Conservation (phyloP, 2,113 vertebrate species). For the Echinops telfairi region DNA sequence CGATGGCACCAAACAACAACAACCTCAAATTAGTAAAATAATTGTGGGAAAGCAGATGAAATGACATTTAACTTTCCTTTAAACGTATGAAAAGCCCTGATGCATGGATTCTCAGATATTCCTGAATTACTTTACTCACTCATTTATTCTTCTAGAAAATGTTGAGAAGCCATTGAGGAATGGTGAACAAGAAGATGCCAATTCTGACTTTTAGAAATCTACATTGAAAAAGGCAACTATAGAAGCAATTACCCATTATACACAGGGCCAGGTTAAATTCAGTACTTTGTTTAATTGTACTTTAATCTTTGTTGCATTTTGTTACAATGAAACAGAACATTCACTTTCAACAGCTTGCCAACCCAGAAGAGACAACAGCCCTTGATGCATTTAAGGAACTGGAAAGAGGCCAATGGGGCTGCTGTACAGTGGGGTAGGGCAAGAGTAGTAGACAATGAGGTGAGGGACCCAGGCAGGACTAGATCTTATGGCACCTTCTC, state of each 20-base stretch:
- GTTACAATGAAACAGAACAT: not conserved
- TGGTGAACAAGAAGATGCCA: not conserved
- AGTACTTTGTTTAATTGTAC: not conserved
- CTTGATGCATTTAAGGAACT: not conserved
- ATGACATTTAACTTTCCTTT: not conserved
- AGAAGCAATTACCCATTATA: not conserved
- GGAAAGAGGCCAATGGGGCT: not conserved
- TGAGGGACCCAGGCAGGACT: rapidly evolving
- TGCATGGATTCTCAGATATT: not conserved
- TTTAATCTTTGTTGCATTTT: constrained; percentile 17
- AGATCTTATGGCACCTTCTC: not conserved
- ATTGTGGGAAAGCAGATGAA: not conserved
- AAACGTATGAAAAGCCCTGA: not conserved
- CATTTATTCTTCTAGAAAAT: not conserved
- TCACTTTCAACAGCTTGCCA: not conserved
- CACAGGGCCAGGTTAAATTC: not conserved
- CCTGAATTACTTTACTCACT: not conserved
- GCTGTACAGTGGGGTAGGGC: too few species aligned
- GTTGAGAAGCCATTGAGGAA: not conserved
- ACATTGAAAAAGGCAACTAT: not conserved
- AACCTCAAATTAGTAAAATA: too few species aligned
- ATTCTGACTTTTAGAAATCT: constrained; percentile 14
- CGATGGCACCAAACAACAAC: too few species aligned
- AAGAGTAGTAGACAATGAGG: too few species aligned
- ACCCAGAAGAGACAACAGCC: not conserved